phyloP scores from a whole-genome alignment of 2,113 vertebrate species.

The Coturnix japonica region DNA sequence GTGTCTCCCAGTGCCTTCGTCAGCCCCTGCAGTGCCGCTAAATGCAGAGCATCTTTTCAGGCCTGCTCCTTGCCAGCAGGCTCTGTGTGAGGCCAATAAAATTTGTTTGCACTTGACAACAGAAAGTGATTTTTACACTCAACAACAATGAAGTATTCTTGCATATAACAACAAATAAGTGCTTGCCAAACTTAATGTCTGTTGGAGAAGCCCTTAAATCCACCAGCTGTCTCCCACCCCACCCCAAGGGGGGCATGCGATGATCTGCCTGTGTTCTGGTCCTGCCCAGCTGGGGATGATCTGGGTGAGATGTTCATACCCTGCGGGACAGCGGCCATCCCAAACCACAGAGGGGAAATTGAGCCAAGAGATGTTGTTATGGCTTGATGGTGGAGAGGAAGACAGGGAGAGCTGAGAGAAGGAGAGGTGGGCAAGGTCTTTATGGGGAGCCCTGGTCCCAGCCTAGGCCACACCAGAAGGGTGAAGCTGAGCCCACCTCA shows the following conservation, averaged over 20 bases:
- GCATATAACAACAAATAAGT: background rate
- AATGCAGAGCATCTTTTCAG: background rate
- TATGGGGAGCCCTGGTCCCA: rapidly evolving
- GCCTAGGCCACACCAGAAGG: rapidly evolving
- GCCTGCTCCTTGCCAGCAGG: constrained; percentile 6
- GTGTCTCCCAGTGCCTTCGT: background rate
- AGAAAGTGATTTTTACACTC: constrained; percentile 49
- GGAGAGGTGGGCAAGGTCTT: rapidly evolving
- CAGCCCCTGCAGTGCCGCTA: background rate
- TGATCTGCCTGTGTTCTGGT: background rate
- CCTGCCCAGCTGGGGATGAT: constrained; percentile 28
- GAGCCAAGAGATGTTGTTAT: background rate
- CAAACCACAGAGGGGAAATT: background rate
- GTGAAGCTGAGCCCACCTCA: background rate
- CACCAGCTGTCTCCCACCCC: background rate
- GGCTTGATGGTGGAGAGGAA: background rate
- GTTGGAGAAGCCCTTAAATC: constrained; percentile 20
- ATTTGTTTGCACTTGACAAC: background rate
- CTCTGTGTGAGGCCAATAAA: constrained; percentile 13
- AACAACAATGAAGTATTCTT: constrained; percentile 33
- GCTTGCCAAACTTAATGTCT: background rate
- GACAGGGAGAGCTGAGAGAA: background rate
- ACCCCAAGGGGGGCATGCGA: background rate
- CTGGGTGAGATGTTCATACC: background rate
- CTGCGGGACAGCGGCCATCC: background rate